Evolutionary conservation across 2,888 invertebrate species (phyloP).

Genomic region (Trissolcus japonicus): DNA sequence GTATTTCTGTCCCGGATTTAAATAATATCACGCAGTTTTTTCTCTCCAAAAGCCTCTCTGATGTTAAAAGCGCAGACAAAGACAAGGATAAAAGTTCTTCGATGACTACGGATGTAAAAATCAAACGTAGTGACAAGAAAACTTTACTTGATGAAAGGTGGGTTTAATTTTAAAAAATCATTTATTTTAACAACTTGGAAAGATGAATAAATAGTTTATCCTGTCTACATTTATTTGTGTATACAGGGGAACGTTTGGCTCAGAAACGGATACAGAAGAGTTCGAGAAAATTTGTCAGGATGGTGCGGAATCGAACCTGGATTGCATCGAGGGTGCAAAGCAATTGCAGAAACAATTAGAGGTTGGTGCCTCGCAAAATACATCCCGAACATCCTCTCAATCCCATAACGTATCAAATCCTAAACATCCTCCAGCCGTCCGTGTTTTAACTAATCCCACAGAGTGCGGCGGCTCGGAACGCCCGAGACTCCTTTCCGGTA

Average conservation of each 20-base stretch:
- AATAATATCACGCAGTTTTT: conserved; percentile 85
- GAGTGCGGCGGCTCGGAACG: conserved; percentile 75
- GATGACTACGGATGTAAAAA: conserved; percentile 63
- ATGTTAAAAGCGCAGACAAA: conserved; percentile 67
- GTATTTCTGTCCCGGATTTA: conserved; percentile 83
- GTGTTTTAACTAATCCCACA: conserved; percentile 62
- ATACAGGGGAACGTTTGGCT: conserved; percentile 83
- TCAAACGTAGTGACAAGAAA: conserved; percentile 60
- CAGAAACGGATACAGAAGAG: conserved; percentile 88
- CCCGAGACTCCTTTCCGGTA: conserved; percentile 70
- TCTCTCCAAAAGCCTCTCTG: conserved; percentile 77
- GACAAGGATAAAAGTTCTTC: conserved; percentile 68
- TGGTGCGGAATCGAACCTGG: conserved; percentile 67
- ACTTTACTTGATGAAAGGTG: conserved; percentile 70
- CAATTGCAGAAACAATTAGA: conserved; percentile 72
- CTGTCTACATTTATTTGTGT: neutral
- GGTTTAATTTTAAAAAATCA: conserved; percentile 10
- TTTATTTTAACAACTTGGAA: neutral
- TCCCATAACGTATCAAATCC: conserved; percentile 63
- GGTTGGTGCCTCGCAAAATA: conserved; percentile 72
- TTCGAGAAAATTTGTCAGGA: conserved; percentile 87
- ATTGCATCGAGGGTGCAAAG: conserved; percentile 66
- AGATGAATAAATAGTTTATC: neutral
- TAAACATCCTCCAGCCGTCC: conserved; percentile 61
- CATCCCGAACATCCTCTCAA: conserved; percentile 58